A percentile compares a stretch with the other conserved stretches of the same genome.
Conservation (phyloP, 2,888 invertebrate genomes). For the Corythucha ciliata region DNA sequence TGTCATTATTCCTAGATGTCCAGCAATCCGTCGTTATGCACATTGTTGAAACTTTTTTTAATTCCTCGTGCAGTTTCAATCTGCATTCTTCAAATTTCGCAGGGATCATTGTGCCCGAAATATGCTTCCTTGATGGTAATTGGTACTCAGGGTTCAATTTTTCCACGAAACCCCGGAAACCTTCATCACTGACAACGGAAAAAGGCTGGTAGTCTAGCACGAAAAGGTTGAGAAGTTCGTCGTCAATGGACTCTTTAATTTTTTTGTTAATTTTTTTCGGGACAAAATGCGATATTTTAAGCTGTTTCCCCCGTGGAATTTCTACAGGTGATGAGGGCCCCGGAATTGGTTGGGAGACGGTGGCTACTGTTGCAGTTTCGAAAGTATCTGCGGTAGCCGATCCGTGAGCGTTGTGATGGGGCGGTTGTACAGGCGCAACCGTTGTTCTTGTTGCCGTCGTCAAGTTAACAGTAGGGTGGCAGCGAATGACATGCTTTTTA, state of each 20-base stretch:
- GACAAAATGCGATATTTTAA: constrained; percentile 1
- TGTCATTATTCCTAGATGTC: constrained; percentile 11
- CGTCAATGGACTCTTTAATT: constrained; percentile 34
- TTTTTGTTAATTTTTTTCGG: constrained; percentile 26
- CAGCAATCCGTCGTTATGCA: constrained; percentile 20
- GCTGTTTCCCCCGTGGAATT: no score
- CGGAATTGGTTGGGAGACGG: no score
- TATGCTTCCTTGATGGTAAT: constrained; percentile 34
- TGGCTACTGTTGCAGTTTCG: no score
- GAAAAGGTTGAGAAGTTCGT: constrained; percentile 35
- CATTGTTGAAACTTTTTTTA: neutral
- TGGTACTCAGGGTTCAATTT: constrained; percentile 36
- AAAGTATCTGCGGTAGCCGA: no score
- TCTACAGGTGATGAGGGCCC: no score
- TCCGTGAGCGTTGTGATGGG: no score
- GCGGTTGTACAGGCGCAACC: no score
- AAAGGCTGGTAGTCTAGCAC: constrained; percentile 38
- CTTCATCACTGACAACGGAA: constrained; percentile 38
- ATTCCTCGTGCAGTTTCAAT: constrained; percentile 10
- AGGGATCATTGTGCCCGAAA: constrained; percentile 34
- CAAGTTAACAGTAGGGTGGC: constrained; percentile 24
- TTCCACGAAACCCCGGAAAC: constrained; percentile 36
- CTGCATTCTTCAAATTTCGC: constrained; percentile 27
- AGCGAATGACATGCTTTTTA: constrained; percentile 19
- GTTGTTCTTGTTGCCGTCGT: no score